Evolutionary conservation across 2,888 invertebrate genomes (phyloP).

Genomic region (Bembecia ichneumoniformis): DNA sequence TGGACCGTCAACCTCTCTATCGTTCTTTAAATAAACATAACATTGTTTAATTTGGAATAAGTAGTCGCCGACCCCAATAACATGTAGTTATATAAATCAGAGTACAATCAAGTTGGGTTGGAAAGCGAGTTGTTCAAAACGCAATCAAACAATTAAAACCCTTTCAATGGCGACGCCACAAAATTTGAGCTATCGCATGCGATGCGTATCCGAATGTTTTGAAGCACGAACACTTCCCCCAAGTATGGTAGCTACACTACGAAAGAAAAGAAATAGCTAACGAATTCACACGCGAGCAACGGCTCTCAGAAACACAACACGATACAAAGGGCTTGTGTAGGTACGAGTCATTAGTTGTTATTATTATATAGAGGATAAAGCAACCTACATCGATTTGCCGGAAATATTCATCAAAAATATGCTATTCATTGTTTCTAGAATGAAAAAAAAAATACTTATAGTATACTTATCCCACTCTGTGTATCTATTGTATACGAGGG

Average conservation of each 20-base stretch:
- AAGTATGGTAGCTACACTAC: not conserved
- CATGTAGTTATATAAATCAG: not conserved
- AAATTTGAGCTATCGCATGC: not conserved
- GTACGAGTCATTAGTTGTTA: not conserved
- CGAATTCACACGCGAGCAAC: not conserved
- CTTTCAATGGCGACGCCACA: conserved; percentile 3
- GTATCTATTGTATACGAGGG: too few species aligned
- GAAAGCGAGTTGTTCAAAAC: conserved; percentile 4
- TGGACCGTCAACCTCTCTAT: too few species aligned
- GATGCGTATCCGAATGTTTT: not conserved
- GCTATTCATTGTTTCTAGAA: too few species aligned
- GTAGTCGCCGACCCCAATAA: not conserved
- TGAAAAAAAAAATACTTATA: too few species aligned
- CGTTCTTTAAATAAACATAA: too few species aligned
- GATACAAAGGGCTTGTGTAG: not conserved
- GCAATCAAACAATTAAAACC: conserved; percentile 9
- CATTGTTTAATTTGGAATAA: too few species aligned
- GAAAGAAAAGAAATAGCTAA: not conserved
- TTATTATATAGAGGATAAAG: conserved; percentile 1
- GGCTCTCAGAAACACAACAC: not conserved
- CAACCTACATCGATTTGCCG: not conserved
- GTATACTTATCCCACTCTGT: too few species aligned
- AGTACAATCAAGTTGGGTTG: not conserved
- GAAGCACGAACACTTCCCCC: not conserved
- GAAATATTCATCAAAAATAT: not conserved